phyloP scores from a whole-genome alignment of 2,888 invertebrate species.

The Coenonympha arcania region DNA sequence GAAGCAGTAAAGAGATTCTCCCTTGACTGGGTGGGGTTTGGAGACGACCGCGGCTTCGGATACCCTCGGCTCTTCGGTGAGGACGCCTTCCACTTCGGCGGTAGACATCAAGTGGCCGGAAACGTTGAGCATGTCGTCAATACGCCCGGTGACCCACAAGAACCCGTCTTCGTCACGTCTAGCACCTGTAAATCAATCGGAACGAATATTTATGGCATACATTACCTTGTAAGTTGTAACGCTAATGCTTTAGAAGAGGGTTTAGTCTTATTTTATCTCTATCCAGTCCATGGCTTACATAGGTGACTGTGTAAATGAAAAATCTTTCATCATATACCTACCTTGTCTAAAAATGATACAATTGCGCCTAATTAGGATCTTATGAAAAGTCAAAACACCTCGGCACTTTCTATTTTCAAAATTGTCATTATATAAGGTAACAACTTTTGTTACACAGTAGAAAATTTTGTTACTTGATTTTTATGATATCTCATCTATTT shows the following conservation, averaged over 20 bases:
- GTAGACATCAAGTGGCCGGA: slow-evolving; percentile 98
- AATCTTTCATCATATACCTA: too few relatives aligned
- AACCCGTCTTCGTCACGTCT: slow-evolving; percentile 94
- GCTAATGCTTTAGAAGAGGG: background rate
- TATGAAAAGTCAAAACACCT: too few relatives aligned
- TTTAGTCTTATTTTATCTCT: background rate
- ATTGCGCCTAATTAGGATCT: too few relatives aligned
- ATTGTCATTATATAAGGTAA: too few relatives aligned
- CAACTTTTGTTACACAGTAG: too few relatives aligned
- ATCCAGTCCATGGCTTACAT: too few relatives aligned
- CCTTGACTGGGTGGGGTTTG: slow-evolving; percentile 94
- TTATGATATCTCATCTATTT: too few relatives aligned
- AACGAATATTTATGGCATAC: background rate
- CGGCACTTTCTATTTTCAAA: too few relatives aligned
- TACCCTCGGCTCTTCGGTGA: slow-evolving; percentile 84
- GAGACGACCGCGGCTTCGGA: slow-evolving; percentile 97
- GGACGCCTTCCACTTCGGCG: slow-evolving; percentile 90
- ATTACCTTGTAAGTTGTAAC: background rate
- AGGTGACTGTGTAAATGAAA: too few relatives aligned
- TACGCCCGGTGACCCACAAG: slow-evolving; percentile 96
- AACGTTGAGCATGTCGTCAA: slow-evolving; percentile 99
- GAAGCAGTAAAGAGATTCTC: slow-evolving; percentile 98
- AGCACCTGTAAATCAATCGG: slow-evolving; percentile 77
- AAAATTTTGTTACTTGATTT: too few relatives aligned
- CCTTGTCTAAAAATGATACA: too few relatives aligned